Evolutionary conservation across 2,888 invertebrate genomes (phyloP).

Genomic region (Mythimna vitellina): DNA sequence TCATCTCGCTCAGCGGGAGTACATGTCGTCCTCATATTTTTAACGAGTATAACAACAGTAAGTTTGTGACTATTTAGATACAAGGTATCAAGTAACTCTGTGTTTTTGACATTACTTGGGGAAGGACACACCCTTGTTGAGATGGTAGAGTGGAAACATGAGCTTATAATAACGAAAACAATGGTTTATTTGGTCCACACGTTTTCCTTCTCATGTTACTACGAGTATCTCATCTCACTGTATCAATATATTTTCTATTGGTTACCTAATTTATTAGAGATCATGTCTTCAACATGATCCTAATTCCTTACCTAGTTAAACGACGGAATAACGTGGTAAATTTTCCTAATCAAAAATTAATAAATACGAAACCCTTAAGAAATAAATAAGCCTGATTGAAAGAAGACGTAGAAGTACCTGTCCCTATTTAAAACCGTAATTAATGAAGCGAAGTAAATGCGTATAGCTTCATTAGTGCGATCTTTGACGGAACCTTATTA

Average conservation of each 20-base stretch:
- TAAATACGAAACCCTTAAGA: background rate
- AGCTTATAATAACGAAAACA: conserved; percentile 27
- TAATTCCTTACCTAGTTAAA: background rate
- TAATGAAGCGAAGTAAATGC: conserved; percentile 25
- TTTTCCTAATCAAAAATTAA: background rate
- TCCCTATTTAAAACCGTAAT: conserved; percentile 25
- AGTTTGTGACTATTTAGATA: conserved; percentile 30
- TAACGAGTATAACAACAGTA: conserved; percentile 13
- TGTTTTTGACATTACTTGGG: conserved; percentile 3
- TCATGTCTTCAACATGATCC: background rate
- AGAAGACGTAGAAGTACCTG: background rate
- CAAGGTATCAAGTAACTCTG: conserved; percentile 19
- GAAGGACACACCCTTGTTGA: conserved; percentile 1
- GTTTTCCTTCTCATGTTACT: conserved; percentile 6
- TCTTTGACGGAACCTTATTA: conserved; percentile 44
- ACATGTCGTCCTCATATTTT: conserved; percentile 33
- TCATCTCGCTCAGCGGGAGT: conserved; percentile 25
- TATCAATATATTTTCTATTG: conserved; percentile 14
- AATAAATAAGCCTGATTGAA: background rate
- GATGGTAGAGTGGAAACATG: conserved; percentile 22
- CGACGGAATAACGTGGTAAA: background rate
- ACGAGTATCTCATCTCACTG: background rate
- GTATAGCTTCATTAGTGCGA: conserved; percentile 46
- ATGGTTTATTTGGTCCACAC: background rate
- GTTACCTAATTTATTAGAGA: background rate